Evolutionary conservation across 64 coral and sea anemone genomes (phyloP).

Genomic region (Montipora efflorescens): DNA sequence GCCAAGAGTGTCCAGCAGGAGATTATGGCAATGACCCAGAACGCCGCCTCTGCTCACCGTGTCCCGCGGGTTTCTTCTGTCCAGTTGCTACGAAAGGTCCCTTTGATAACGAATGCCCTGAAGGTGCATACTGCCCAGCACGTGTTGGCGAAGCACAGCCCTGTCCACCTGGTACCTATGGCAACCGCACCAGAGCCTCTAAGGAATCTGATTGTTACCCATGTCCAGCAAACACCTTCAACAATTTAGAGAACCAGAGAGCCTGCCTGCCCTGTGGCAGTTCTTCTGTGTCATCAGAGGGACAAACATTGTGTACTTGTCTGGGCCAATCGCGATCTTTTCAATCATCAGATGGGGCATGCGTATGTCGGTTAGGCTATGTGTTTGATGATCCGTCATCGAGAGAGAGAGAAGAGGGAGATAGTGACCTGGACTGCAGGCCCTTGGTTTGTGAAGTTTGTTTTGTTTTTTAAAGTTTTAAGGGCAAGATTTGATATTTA

Average conservation of each 20-base stretch:
- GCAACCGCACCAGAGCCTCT: slow-evolving; percentile 74
- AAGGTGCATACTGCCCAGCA: slow-evolving; percentile 84
- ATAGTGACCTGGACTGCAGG: slow-evolving; percentile 94
- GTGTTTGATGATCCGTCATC: slow-evolving; percentile 82
- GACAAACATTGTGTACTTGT: slow-evolving; percentile 73
- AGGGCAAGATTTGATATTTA: no score
- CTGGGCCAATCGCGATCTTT: slow-evolving; percentile 84
- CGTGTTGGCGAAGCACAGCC: slow-evolving; percentile 54
- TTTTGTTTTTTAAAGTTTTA: neutral
- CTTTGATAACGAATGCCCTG: slow-evolving; percentile 69
- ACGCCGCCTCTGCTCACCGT: slow-evolving; percentile 73
- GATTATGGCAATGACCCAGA: slow-evolving; percentile 79
- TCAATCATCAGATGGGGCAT: slow-evolving; percentile 93
- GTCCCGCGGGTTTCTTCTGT: slow-evolving; percentile 89
- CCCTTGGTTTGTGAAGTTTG: slow-evolving; percentile 63
- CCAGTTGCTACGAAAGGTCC: slow-evolving; percentile 84
- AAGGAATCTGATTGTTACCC: slow-evolving; percentile 78
- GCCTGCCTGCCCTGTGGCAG: slow-evolving; percentile 94
- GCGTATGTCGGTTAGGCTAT: slow-evolving; percentile 78
- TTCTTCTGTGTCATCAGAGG: slow-evolving; percentile 70
- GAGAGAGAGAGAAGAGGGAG: slow-evolving; percentile 72
- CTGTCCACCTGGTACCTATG: slow-evolving; percentile 86
- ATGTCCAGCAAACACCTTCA: slow-evolving; percentile 77
- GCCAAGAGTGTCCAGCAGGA: slow-evolving; percentile 74
- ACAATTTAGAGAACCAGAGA: slow-evolving; percentile 69